Conservation (phyloP, 1,140 invertebrate genomes). For the Ceratitis capitata region DNA sequence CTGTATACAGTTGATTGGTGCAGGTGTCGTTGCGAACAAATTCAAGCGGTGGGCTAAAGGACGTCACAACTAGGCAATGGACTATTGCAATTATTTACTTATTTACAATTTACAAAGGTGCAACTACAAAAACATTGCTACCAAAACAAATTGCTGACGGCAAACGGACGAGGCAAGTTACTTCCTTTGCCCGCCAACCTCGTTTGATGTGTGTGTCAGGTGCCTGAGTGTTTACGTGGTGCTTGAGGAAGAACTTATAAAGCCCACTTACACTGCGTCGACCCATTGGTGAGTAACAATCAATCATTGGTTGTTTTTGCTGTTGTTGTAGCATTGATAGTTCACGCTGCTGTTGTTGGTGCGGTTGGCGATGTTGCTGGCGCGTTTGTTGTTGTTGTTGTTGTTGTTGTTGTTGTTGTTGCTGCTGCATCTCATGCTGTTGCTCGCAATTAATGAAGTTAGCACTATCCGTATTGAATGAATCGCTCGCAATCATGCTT, state of each 20-base stretch:
- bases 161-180: not conserved
- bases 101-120: slow-evolving; percentile 6
- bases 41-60: not conserved
- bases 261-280: slow-evolving; percentile 24
- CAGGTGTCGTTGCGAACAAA: not conserved
- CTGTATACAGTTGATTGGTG: not conserved
- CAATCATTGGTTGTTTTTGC: not conserved
- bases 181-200: not conserved
- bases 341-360: not conserved
- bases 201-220: not conserved
- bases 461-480: slow-evolving; percentile 55
- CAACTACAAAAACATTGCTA: slow-evolving; percentile 4
- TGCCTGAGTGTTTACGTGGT: slow-evolving; percentile 1
- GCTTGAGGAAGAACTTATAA: slow-evolving; percentile 7
- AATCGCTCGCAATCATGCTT: slow-evolving; percentile 60
- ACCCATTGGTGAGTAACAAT: not conserved
- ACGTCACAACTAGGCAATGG: not conserved
- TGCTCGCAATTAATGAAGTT: slow-evolving; percentile 46
- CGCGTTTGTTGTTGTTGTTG: not conserved
- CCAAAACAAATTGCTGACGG: not conserved
- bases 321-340: not conserved
- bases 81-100: not conserved
- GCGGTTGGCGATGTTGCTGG: too few relatives aligned
- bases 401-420: not conserved
- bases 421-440: slow-evolving; percentile 38